A percentile compares a stretch with the other conserved stretches of the same genome.
Conservation (phyloP, 2,797 vertebrate genomes). For the Lutjanus campechanus region DNA sequence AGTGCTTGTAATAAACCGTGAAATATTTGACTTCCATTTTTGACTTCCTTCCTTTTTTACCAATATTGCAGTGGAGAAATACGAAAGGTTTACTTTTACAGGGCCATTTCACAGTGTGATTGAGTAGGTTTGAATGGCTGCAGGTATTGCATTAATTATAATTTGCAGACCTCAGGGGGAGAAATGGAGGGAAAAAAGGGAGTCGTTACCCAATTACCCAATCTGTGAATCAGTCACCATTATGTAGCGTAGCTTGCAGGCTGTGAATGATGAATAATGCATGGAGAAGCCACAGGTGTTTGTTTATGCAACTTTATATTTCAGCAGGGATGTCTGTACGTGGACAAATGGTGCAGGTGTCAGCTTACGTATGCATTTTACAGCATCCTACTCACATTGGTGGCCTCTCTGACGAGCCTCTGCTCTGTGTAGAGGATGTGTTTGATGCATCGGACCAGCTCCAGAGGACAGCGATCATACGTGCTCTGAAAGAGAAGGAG, state of each 20-base stretch:
- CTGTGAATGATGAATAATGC: conserved; percentile 42
- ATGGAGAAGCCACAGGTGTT: conserved; percentile 32
- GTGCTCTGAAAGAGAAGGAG: conserved; percentile 90
- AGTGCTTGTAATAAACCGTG: conserved; percentile 43
- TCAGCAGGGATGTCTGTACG: conserved; percentile 5
- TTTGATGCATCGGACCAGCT: conserved; percentile 96
- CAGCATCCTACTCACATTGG: conserved; percentile 88
- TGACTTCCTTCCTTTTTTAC: conserved; percentile 14
- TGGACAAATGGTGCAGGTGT: neutral
- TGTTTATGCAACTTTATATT: conserved; percentile 12
- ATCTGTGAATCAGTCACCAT: conserved; percentile 36
- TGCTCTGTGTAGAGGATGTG: conserved; percentile 98
- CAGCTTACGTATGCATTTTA: neutral
- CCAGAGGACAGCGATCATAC: conserved; percentile 96
- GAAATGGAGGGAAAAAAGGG: conserved; percentile 9
- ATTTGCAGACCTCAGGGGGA: neutral
- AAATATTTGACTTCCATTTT: conserved; percentile 46
- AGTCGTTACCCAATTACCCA: conserved; percentile 30
- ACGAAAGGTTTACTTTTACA: conserved; percentile 15
- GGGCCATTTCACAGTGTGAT: neutral
- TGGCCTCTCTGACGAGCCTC: conserved; percentile 94
- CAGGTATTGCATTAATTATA: conserved; percentile 14
- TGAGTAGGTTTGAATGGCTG: neutral
- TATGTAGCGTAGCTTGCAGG: conserved; percentile 24
- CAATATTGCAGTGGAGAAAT: conserved; percentile 6